These are phyloP conservation scores for Ganaspis sp. DNA, from an alignment of 1,140 invertebrate species.

Conservation along the genomic window DNA sequence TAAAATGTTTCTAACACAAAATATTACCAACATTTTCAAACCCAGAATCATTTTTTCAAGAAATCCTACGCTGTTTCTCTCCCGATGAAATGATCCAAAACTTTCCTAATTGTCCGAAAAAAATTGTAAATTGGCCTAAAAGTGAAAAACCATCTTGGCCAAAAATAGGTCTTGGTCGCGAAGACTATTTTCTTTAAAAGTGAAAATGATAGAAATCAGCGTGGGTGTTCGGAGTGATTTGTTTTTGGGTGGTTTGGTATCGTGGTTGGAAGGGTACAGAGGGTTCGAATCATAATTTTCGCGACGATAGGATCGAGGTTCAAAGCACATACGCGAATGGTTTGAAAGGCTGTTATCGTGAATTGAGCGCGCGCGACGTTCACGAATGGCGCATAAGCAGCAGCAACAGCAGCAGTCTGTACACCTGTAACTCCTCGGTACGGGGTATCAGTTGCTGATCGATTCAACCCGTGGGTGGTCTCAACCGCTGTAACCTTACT, in stretches of 20 bases:
- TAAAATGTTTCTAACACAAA: too few relatives aligned
- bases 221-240: conserved; percentile 31
- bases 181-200: background rate
- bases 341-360: conserved; percentile 68
- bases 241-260: background rate
- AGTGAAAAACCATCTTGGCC: too few relatives aligned
- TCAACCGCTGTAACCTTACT: conserved; percentile 55
- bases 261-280: background rate
- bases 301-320: conserved; percentile 63
- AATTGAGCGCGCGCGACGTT: conserved; percentile 43
- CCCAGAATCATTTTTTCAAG: too few relatives aligned
- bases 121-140: too few relatives aligned
- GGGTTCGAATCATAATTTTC: conserved; percentile 58
- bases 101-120: too few relatives aligned
- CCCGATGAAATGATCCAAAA: too few relatives aligned
- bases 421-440: conserved; percentile 68
- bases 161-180: too few relatives aligned
- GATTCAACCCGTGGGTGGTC: conserved; percentile 73
- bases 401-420: conserved; percentile 39
- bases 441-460: conserved; percentile 71
- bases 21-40: too few relatives aligned
- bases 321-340: conserved; percentile 56
- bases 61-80: too few relatives aligned
- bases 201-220: conserved; percentile 38
- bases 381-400: conserved; percentile 51